These are phyloP conservation scores for Tholera decimalis DNA, from an alignment of 2,888 invertebrate species.

Conservation along the genomic window DNA sequence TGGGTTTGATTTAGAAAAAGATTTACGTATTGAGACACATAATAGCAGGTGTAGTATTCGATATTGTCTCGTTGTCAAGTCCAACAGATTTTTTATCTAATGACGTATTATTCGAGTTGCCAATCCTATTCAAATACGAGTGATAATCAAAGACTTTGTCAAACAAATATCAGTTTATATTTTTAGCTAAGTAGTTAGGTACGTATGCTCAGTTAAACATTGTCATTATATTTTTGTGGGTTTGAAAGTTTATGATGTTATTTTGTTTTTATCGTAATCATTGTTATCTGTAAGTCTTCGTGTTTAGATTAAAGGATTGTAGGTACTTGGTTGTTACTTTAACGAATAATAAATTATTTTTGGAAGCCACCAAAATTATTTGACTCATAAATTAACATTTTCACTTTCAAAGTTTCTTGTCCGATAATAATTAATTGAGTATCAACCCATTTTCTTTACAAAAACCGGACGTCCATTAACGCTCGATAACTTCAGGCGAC, in stretches of 20 bases:
- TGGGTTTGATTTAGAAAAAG: background rate
- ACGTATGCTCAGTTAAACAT: conserved; percentile 6
- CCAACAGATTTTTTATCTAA: conserved; percentile 47
- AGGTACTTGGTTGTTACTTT: conserved; percentile 8
- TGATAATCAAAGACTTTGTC: conserved; percentile 37
- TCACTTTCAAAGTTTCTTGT: background rate
- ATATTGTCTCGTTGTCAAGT: conserved; percentile 22
- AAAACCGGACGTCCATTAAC: conserved; percentile 27
- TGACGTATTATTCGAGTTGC: conserved; percentile 42
- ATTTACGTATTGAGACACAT: background rate
- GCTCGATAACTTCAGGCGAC: conserved; percentile 11
- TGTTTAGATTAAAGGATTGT: conserved; percentile 19
- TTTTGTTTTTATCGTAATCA: conserved; percentile 37
- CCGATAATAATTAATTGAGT: conserved; percentile 7
- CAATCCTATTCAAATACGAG: conserved; percentile 44
- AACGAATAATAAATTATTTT: conserved; percentile 1
- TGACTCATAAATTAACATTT: background rate
- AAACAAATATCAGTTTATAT: conserved; percentile 44
- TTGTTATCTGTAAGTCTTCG: conserved; percentile 28
- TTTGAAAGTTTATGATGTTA: conserved; percentile 12
- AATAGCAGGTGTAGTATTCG: conserved; percentile 9
- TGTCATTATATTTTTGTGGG: background rate
- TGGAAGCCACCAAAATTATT: background rate
- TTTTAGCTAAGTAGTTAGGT: too few relatives aligned
- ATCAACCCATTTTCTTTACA: conserved; percentile 8